Evolutionary conservation across 2,797 vertebrate genomes (phyloP).

Genomic region (Mormyrus proboscirostris): DNA sequence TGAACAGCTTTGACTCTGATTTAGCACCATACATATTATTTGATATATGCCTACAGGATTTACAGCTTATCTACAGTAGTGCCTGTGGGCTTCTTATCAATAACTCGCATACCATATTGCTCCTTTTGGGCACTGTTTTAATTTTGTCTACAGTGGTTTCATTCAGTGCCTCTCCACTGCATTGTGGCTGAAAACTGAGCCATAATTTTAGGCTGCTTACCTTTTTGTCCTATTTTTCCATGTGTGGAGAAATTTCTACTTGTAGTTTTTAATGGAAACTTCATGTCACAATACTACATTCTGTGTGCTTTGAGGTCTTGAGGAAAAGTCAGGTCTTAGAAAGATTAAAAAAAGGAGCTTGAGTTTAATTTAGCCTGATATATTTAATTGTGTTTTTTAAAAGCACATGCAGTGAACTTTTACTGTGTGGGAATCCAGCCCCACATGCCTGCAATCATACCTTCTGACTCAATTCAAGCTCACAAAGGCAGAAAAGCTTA

Average conservation of each 20-base stretch:
- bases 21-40: not conserved
- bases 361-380: not conserved
- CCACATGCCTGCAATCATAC: not conserved
- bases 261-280: not conserved
- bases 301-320: slow-evolving; percentile 14
- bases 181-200: not conserved
- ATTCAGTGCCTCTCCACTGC: not conserved
- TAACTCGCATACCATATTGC: not conserved
- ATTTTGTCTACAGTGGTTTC: not conserved
- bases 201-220: not conserved
- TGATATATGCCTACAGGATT: not conserved
- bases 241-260: slow-evolving; percentile 1
- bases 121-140: not conserved
- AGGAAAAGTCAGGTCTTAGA: slow-evolving; percentile 1
- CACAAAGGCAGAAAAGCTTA: not conserved
- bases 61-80: not conserved
- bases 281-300: slow-evolving; percentile 12
- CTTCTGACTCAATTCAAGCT: not conserved
- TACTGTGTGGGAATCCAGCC: not conserved
- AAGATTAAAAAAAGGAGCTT: not conserved
- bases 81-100: not conserved
- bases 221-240: not conserved
- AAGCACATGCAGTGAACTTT: not conserved
- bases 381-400: slow-evolving; percentile 4
- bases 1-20: not conserved